phyloP scores from a whole-genome alignment of 2,888 invertebrate species.

The Tinea trinotella region DNA sequence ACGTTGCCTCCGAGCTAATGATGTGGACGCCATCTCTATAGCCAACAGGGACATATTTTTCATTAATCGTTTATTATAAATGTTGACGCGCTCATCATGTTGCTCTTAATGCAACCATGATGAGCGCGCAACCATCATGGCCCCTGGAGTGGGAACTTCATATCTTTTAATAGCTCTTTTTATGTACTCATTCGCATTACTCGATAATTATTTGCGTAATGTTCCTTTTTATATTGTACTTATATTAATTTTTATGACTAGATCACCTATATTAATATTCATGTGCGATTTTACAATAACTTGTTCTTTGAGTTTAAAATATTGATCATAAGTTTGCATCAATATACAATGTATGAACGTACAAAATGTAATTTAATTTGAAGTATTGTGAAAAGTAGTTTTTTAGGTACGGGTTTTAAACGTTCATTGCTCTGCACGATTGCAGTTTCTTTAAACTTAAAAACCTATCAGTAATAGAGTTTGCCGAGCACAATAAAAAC shows the following conservation, averaged over 20 bases:
- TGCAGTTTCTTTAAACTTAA: slow-evolving; percentile 31
- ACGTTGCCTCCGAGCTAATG: slow-evolving; percentile 56
- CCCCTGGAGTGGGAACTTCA: not conserved
- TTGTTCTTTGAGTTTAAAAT: too few species aligned
- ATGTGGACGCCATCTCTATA: slow-evolving; percentile 62
- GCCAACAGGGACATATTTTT: slow-evolving; percentile 55
- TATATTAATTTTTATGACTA: slow-evolving; percentile 2
- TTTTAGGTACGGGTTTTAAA: too few species aligned
- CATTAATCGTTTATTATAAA: slow-evolving; percentile 54
- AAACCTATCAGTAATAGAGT: slow-evolving; percentile 63
- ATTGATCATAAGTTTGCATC: too few species aligned
- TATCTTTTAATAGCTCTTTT: slow-evolving; percentile 1
- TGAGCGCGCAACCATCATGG: not conserved
- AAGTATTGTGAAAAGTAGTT: too few species aligned
- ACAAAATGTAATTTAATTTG: too few species aligned
- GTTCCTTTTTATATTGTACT: not conserved
- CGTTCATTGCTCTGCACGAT: not conserved
- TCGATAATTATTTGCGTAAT: not conserved
- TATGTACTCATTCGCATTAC: not conserved
- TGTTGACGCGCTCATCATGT: slow-evolving; percentile 34
- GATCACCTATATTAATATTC: too few species aligned
- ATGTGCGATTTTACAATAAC: too few species aligned
- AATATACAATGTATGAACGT: too few species aligned
- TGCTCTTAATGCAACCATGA: slow-evolving; percentile 11
- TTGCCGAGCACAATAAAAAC: slow-evolving; percentile 57